These are phyloP conservation scores for Xiphydria camelus DNA, from an alignment of 2,888 invertebrate species.

Conservation along the genomic window DNA sequence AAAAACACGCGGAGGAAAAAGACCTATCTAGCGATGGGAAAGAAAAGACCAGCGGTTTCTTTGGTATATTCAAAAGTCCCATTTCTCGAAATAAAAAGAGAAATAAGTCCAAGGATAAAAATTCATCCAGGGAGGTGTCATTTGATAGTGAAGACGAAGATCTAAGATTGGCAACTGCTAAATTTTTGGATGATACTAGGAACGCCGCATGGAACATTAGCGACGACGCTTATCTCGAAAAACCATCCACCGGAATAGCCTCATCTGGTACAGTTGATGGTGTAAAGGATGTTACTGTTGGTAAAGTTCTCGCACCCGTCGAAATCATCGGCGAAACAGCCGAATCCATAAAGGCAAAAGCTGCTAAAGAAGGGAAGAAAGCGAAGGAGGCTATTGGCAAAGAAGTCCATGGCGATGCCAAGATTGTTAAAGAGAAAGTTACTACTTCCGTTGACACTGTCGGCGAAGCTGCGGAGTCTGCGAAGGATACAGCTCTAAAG, in stretches of 20 bases:
- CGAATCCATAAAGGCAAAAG: conserved; percentile 14
- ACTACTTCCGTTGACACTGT: conserved; percentile 20
- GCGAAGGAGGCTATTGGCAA: conserved; percentile 16
- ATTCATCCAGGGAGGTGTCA: conserved; percentile 19
- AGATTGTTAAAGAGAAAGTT: conserved; percentile 23
- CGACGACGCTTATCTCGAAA: neutral
- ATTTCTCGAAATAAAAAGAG: conserved; percentile 25
- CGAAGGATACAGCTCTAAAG: conserved; percentile 18
- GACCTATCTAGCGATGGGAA: conserved; percentile 15
- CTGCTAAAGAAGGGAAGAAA: conserved; percentile 27
- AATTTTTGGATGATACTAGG: conserved; percentile 47
- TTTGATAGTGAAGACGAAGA: conserved; percentile 29
- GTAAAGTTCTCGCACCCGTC: neutral
- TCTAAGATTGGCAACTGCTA: conserved; percentile 34
- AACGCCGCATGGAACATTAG: conserved; percentile 23
- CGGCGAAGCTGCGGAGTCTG: conserved; percentile 20
- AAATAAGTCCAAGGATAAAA: conserved; percentile 25
- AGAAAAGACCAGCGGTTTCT: conserved; percentile 20
- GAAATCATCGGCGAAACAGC: neutral
- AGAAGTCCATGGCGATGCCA: conserved; percentile 20
- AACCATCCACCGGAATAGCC: neutral
- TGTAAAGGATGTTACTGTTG: too few relatives aligned
- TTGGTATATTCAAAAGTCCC: conserved; percentile 32
- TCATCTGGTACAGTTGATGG: neutral
- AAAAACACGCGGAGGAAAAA: conserved; percentile 14